Percentiles rank a stretch among this genome's conserved stretches.
Conservation (phyloP, 2,888 invertebrate species). For the Caenorhabditis drosophilae region DNA sequence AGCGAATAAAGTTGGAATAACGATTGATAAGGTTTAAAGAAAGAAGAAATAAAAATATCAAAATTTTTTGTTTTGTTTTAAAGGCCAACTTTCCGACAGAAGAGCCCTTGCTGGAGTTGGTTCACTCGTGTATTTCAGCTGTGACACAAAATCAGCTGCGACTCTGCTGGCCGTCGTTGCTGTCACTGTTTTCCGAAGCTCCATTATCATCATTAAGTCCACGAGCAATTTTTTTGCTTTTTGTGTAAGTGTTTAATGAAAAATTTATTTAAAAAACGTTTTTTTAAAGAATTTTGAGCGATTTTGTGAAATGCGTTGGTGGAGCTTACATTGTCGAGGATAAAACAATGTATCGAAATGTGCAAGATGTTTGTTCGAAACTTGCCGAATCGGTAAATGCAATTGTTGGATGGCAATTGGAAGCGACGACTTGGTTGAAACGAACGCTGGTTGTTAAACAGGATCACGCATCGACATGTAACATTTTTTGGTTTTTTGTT, state of each 20-base stretch:
- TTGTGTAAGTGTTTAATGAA: conserved; percentile 73
- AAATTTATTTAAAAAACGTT: background rate
- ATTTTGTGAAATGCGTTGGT: conserved; percentile 78
- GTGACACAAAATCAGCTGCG: conserved; percentile 78
- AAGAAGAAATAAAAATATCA: conserved; percentile 3
- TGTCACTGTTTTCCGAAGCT: conserved; percentile 79
- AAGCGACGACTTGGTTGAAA: conserved; percentile 85
- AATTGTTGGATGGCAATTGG: conserved; percentile 87
- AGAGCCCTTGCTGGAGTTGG: conserved; percentile 82
- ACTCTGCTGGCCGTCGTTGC: conserved; percentile 81
- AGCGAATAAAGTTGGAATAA: conserved; percentile 43
- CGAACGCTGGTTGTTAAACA: conserved; percentile 67
- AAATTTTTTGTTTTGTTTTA: conserved; percentile 26
- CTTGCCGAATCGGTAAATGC: conserved; percentile 82
- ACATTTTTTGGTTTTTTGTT: too few species aligned
- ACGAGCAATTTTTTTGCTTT: conserved; percentile 80
- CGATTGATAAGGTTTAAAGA: conserved; percentile 29
- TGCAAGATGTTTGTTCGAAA: conserved; percentile 73
- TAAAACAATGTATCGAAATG: conserved; percentile 73
- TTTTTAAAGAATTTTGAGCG: conserved; percentile 77
- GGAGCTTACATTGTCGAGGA: conserved; percentile 73
- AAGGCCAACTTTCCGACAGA: conserved; percentile 75
- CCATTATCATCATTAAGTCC: conserved; percentile 73
- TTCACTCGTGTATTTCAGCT: conserved; percentile 76
- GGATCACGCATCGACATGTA: conserved; percentile 45